Evolutionary conservation across 2,797 vertebrate genomes (phyloP).

Genomic region (Fistularia commersonii): DNA sequence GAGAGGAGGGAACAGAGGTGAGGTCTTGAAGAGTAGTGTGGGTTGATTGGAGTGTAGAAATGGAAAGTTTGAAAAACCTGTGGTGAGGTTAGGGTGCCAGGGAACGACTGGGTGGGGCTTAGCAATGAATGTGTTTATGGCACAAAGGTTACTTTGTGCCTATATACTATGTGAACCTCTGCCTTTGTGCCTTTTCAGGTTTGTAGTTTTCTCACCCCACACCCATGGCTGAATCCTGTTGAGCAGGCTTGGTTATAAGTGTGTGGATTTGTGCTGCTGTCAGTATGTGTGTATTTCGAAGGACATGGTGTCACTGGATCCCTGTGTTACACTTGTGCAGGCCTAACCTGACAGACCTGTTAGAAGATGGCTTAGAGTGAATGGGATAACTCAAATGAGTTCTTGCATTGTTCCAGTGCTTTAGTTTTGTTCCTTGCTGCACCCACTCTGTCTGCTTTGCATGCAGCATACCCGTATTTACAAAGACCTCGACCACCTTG

Average conservation of each 20-base stretch:
- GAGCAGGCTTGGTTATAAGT: constrained; percentile 56
- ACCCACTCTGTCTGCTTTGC: constrained; percentile 54
- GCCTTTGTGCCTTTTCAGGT: constrained; percentile 50
- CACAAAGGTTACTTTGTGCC: constrained; percentile 53
- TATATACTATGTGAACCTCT: constrained; percentile 36
- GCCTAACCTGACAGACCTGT: constrained; percentile 78
- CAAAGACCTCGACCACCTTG: constrained; percentile 14
- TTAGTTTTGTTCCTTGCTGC: constrained; percentile 48
- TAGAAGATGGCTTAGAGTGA: constrained; percentile 46
- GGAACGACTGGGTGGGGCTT: constrained; percentile 50
- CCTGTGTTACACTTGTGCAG: constrained; percentile 64
- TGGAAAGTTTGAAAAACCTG: constrained; percentile 63
- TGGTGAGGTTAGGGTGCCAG: constrained; percentile 51
- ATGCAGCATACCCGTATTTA: constrained; percentile 43
- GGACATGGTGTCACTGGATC: constrained; percentile 62
- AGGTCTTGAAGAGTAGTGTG: constrained; percentile 43
- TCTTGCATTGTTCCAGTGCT: constrained; percentile 62
- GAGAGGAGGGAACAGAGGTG: constrained; percentile 35
- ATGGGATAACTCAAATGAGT: constrained; percentile 50
- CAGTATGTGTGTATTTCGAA: constrained; percentile 47
- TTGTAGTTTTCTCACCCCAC: constrained; percentile 54
- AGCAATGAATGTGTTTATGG: constrained; percentile 37
- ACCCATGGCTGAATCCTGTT: constrained; percentile 53
- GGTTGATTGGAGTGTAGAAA: constrained; percentile 44
- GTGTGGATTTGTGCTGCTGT: constrained; percentile 32